Conservation (phyloP, 2,113 vertebrate genomes). For the Eulacestoma nigropectus region DNA sequence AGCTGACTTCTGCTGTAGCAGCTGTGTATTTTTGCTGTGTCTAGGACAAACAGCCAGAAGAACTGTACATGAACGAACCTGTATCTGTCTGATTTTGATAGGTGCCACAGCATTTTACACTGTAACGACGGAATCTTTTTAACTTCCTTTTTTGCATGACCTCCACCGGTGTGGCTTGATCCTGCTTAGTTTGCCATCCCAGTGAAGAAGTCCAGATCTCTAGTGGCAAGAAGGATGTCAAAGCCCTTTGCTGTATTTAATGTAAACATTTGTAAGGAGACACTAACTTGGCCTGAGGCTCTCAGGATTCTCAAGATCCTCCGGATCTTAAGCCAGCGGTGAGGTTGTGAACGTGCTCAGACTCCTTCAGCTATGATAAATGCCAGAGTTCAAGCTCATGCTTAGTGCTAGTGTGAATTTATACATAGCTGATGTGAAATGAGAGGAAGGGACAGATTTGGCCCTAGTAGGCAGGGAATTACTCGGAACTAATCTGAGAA, state of each 20-base stretch:
- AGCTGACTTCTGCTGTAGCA: neutral
- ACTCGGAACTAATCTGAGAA: neutral
- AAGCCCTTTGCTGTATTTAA: neutral
- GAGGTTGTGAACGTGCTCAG: neutral
- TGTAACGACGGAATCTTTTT: neutral
- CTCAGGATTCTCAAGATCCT: neutral
- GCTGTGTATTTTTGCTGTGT: neutral
- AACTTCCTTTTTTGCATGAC: neutral
- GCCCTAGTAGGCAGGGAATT: neutral
- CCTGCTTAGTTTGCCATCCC: neutral
- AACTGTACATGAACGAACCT: neutral
- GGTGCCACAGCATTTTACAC: neutral
- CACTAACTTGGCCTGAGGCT: neutral
- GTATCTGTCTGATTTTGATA: neutral
- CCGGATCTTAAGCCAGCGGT: neutral
- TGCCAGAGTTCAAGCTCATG: neutral
- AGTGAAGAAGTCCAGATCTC: neutral
- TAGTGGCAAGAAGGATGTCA: neutral
- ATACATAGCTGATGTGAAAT: neutral
- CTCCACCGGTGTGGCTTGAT: neutral
- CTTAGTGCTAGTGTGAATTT: neutral
- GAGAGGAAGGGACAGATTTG: neutral
- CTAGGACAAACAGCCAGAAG: neutral
- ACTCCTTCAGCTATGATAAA: neutral
- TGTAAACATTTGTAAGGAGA: neutral